Percentiles rank a stretch among this genome's conserved stretches.
phyloP scores from a whole-genome alignment of 2,888 invertebrate genomes.

The Melanostoma scalare region DNA sequence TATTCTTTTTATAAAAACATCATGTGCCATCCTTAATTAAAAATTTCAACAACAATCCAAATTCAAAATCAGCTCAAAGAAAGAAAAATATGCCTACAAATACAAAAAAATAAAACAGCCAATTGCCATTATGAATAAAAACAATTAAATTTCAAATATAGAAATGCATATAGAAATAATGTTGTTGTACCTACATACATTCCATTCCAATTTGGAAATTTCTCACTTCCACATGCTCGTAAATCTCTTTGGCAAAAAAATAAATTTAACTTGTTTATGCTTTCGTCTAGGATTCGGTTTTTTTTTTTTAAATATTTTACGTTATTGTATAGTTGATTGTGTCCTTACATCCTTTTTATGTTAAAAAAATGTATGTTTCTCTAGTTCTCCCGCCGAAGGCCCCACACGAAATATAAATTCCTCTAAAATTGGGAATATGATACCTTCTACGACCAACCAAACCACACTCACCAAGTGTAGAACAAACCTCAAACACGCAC shows the following conservation, averaged over 20 bases:
- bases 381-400: neutral
- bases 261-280: conserved; percentile 59
- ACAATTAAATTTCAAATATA: neutral
- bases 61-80: too few relatives aligned
- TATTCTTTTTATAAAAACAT: too few relatives aligned
- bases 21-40: too few relatives aligned
- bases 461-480: conserved; percentile 1
- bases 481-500: neutral
- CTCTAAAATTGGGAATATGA: conserved; percentile 55
- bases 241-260: conserved; percentile 27
- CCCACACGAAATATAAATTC: conserved; percentile 42
- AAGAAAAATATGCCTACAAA: too few relatives aligned
- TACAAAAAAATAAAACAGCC: too few relatives aligned
- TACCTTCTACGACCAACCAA: neutral
- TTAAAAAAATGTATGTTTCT: neutral
- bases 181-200: conserved; percentile 2
- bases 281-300: conserved; percentile 20
- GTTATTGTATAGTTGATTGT: neutral
- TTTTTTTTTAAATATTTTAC: neutral
- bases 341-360: conserved; percentile 19
- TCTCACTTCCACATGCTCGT: conserved; percentile 6
- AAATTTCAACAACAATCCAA: too few relatives aligned
- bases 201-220: conserved; percentile 23
- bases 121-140: neutral
- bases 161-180: too few relatives aligned